Evolutionary conservation across 2,888 invertebrate genomes (phyloP), one percentile per base, ranked within the genome.

Genomic region (Acronicta aceris): DNA sequence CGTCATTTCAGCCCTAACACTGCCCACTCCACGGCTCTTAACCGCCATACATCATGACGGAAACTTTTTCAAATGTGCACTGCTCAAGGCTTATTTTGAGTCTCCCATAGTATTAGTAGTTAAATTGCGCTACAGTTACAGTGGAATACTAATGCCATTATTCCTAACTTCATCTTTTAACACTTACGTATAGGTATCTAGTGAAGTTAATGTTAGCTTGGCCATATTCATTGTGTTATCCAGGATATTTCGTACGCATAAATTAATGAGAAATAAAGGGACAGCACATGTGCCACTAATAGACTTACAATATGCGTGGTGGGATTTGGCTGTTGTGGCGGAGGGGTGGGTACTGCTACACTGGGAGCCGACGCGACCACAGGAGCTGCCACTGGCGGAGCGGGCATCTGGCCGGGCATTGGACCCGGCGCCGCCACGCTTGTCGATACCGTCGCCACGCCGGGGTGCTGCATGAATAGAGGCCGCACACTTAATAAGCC

Each of bases 381-480:
- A 0, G 83, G 84, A 8, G 83, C 64, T 1, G 78, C 65, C 15
- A 74, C 82, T 2, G 83, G 65, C 1, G 86, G 82, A 3, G 84
- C 59, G 0, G 88, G 81, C 83, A 89, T 84, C 56, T 82, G 88
- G 8, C 80, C 81, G 12, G 83, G 76, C 59, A 91, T 82, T 15
- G 83, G 87, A 0, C 83, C 84, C 40, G 87, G 88, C n/a, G 87
- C 82, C 5, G 94, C 90, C 42, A 90, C 78, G 59, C 92, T 92
- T 25, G 94, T 93, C 3, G 93, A 91, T 51, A 92, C 89, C 8
- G 94, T 92, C 45, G 91, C 84, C 48, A 91, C 92, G n/a, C 93
- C 93, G 4, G 93, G 88, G 59, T 91, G 92, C 89, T 92, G 86
- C 63, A 64, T 65, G 68, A 75, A 84, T 64, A 79, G 56, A 79